These are phyloP conservation scores for Limnephilus auricula DNA, from an alignment of 2,888 invertebrate species.

Conservation along the genomic window DNA sequence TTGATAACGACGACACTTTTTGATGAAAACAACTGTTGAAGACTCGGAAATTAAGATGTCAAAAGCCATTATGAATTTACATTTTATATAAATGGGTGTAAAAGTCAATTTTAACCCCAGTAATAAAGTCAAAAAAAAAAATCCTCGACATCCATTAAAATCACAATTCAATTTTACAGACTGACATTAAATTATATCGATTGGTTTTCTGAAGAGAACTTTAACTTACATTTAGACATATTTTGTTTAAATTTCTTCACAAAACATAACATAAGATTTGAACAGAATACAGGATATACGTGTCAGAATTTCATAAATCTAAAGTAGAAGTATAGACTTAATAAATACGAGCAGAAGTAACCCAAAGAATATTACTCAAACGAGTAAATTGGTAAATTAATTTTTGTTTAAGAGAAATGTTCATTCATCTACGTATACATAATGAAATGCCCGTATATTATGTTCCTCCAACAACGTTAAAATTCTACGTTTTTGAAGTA, in stretches of 20 bases:
- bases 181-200: too few relatives aligned
- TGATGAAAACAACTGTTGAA: neutral
- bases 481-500: neutral
- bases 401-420: neutral
- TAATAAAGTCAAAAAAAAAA: neutral
- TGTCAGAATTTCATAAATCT: neutral
- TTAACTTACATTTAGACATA: too few relatives aligned
- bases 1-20: too few relatives aligned
- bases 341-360: too few relatives aligned
- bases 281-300: neutral
- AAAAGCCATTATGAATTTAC: neutral
- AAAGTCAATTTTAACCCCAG: neutral
- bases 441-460: neutral
- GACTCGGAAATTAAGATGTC: neutral
- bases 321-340: neutral
- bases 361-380: neutral
- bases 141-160: too few relatives aligned
- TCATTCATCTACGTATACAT: neutral
- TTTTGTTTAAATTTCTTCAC: too few relatives aligned
- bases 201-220: too few relatives aligned
- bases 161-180: neutral
- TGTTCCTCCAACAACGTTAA: neutral
- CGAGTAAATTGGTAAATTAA: neutral
- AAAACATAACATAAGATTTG: neutral
- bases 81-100: neutral